phyloP scores from a whole-genome alignment of 1,140 invertebrate genomes.

The Papilio aristodemus region DNA sequence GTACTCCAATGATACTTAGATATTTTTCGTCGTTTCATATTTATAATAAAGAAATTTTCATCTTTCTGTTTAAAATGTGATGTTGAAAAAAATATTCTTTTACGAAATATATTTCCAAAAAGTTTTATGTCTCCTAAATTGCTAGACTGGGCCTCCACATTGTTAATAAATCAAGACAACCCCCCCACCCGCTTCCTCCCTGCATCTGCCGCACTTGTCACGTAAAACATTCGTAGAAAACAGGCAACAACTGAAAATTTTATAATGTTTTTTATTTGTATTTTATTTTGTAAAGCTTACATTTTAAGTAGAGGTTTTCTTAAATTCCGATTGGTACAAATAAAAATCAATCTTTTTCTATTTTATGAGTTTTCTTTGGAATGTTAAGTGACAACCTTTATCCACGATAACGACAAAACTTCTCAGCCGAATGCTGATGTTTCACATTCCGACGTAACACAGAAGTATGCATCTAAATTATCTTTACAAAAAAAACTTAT shows the following conservation, averaged over 20 bases:
- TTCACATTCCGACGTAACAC: too few species aligned
- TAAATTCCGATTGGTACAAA: too few species aligned
- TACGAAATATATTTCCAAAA: background rate
- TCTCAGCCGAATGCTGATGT: too few species aligned
- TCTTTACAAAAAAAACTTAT: too few species aligned
- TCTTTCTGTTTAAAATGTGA: background rate
- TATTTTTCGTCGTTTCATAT: background rate
- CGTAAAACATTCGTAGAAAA: background rate
- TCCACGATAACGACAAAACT: too few species aligned
- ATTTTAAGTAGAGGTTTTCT: too few species aligned
- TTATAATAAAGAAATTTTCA: background rate
- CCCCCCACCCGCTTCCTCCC: background rate
- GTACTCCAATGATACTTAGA: background rate
- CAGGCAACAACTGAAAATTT: background rate
- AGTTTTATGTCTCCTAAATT: background rate
- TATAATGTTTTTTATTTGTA: background rate
- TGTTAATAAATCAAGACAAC: slow-evolving; percentile 1
- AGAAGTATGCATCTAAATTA: too few species aligned
- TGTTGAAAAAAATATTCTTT: background rate
- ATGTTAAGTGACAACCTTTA: too few species aligned
- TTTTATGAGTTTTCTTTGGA: too few species aligned
- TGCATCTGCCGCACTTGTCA: background rate
- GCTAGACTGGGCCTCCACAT: background rate
- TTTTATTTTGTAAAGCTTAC: too few species aligned
- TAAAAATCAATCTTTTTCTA: too few species aligned